Conservation (phyloP, 1,140 invertebrate species). For the Chironomus striatipennis region DNA sequence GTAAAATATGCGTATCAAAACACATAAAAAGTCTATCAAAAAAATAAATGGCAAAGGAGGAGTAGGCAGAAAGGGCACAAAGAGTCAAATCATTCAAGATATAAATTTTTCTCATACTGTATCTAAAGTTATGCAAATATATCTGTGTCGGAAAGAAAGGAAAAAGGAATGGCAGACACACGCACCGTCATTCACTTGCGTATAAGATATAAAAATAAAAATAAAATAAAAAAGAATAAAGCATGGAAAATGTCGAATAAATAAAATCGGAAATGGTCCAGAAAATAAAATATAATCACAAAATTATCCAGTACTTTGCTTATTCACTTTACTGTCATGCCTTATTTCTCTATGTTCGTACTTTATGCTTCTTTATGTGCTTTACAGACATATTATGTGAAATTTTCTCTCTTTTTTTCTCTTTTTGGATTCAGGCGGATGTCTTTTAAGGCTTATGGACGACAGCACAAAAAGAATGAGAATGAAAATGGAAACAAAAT, state of each 20-base stretch:
- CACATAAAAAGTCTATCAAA: constrained; percentile 20
- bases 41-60: not conserved
- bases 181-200: not conserved
- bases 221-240: no score
- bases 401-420: not conserved
- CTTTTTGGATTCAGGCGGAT: not conserved
- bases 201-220: not conserved
- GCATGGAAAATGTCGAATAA: no score
- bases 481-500: not conserved
- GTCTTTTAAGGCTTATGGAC: not conserved
- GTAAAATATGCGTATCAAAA: constrained; percentile 20
- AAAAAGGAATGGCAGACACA: not conserved
- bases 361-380: not conserved
- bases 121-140: constrained; percentile 2
- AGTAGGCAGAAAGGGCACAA: constrained; percentile 7
- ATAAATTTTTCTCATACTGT: not conserved
- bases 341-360: not conserved
- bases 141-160: not conserved
- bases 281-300: constrained; percentile 16
- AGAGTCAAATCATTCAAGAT: constrained; percentile 4
- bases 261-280: not conserved
- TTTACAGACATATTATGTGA: not conserved
- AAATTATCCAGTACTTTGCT: constrained; percentile 10
- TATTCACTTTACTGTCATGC: no score
- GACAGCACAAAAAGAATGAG: not conserved